Evolutionary conservation across 2,888 invertebrate genomes (phyloP), one percentile per base, ranked within the genome.

Genomic region (Volucella zonaria): DNA sequence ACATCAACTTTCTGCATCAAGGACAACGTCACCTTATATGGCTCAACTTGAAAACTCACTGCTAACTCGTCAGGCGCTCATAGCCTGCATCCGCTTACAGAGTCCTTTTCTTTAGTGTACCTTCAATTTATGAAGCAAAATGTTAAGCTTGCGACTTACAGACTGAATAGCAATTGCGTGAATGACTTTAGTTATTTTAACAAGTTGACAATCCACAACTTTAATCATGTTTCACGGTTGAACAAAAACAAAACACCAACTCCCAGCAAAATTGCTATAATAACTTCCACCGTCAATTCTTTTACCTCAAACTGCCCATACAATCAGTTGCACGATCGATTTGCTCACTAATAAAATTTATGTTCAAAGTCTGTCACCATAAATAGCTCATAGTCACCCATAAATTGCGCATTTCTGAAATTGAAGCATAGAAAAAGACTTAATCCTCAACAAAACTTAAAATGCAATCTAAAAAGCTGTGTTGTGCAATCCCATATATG

Each of bases 281-380:
- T 3, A 31, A 58, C 54, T 62, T 64, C 54, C 67, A 47, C 58
- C 61, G 43, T 82, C 38, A 82, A 71, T 77, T 77, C 59, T 42
- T 15, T 18, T 71, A 77, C 76, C 43, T 31, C 31, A 31, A 31
- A 54, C 45, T 43, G 43, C 49, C 18, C 14, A 71, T 77, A 82
- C 31, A 6, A 71, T 77, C 77, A 82, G 66, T 64, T 66, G 59
- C 42, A 10, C 42, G 71, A 71, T 56, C 82, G 59, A 77, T 82
- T 77, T 71, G 66, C 47, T 77, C 40, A 61, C 71, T 61, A 71
- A 67, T 75, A 67, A 75, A 43, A 75, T 82, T 77, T 82, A 82
- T 82, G 59, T 71, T 42, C 47, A 49, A n/a, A 42, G 59, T 71
- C 66, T 82, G 77, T 77, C 82, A 71, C 49, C 71, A 62, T 77